Evolutionary conservation across 64 coral and sea anemone genomes (phyloP).

Genomic region (Trachythela sp.): DNA sequence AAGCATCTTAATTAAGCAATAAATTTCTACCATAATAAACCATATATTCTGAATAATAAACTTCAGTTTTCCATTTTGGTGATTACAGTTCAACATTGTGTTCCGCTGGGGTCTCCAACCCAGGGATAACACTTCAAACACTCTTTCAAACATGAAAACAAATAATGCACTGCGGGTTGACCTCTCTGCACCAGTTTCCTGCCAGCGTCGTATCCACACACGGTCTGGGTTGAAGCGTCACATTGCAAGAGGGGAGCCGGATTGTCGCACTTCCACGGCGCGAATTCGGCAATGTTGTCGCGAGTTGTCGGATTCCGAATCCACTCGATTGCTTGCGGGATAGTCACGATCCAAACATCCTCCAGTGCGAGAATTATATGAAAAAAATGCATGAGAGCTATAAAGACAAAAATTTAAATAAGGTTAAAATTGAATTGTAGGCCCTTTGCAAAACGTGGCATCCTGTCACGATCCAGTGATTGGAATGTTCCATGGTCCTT

Average conservation of each 20-base stretch:
- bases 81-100: background rate
- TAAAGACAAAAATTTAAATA: too few relatives aligned
- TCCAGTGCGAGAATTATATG: conserved; percentile 23
- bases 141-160: conserved; percentile 36
- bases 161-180: background rate
- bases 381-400: conserved; percentile 64
- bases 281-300: conserved; percentile 69
- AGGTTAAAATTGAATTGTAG: too few relatives aligned
- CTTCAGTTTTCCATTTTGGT: too few relatives aligned
- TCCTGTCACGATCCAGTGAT: too few relatives aligned
- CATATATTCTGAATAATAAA: too few relatives aligned
- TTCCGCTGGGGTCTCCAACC: conserved; percentile 62
- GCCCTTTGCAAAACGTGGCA: too few relatives aligned
- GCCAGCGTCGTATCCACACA: conserved; percentile 37
- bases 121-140: conserved; percentile 58
- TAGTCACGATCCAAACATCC: conserved; percentile 71
- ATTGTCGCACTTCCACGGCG: conserved; percentile 72
- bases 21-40: too few relatives aligned
- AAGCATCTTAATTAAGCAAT: too few relatives aligned
- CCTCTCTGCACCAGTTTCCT: background rate
- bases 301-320: conserved; percentile 65
- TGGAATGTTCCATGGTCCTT: too few relatives aligned
- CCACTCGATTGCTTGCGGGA: conserved; percentile 83
- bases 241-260: conserved; percentile 59
- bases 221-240: background rate